phyloP scores from a whole-genome alignment of 2,888 invertebrate species.

The Theretra japonica region DNA sequence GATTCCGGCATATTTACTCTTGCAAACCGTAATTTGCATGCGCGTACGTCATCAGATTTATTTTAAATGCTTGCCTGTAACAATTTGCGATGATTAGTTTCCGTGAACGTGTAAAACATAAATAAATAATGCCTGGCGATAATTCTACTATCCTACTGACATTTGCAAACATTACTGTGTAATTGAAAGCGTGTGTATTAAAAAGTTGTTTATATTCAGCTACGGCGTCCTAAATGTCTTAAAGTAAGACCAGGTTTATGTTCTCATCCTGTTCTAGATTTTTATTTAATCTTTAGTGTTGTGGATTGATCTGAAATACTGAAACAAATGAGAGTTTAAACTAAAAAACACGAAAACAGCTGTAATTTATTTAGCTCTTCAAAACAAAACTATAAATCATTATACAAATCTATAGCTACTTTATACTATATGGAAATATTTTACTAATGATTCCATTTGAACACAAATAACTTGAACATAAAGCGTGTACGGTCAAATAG shows the following conservation, averaged over 20 bases:
- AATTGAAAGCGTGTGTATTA: constrained; percentile 15
- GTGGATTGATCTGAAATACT: background rate
- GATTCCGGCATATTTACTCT: too few relatives aligned
- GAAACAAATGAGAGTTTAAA: background rate
- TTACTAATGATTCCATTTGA: too few relatives aligned
- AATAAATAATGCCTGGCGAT: constrained; percentile 21
- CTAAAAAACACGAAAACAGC: background rate
- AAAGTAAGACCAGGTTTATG: constrained; percentile 1
- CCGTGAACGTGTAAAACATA: constrained; percentile 18
- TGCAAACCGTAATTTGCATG: too few relatives aligned
- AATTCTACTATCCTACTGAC: constrained; percentile 30
- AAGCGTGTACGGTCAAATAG: too few relatives aligned
- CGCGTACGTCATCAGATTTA: background rate
- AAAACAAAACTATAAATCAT: background rate
- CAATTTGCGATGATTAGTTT: constrained; percentile 15
- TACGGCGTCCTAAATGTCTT: constrained; percentile 1
- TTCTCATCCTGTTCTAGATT: constrained; percentile 23
- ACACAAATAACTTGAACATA: too few relatives aligned
- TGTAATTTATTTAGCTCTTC: background rate
- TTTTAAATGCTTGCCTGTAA: background rate
- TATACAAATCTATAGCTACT: background rate
- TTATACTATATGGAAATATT: background rate
- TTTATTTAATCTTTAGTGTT: background rate
- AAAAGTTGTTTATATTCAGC: constrained; percentile 7
- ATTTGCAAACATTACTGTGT: constrained; percentile 5